Evolutionary conservation across 2,797 vertebrate species (phyloP).

Genomic region (Tachyglossus aculeatus): DNA sequence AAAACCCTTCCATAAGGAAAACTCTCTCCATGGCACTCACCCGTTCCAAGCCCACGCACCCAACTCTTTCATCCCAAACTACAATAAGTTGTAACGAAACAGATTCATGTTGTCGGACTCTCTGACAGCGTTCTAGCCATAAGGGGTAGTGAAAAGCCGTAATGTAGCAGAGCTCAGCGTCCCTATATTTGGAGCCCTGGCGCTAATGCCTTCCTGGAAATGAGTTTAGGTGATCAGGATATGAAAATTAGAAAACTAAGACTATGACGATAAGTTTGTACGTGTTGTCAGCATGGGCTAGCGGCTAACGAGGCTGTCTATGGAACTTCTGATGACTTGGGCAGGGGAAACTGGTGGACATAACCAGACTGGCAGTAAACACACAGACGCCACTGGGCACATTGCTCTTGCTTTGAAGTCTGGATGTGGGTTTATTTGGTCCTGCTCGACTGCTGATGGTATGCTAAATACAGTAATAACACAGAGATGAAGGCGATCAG

Average conservation of each 20-base stretch:
- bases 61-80: too few relatives aligned
- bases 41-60: too few relatives aligned
- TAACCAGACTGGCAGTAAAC: slow-evolving; percentile 64
- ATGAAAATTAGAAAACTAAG: accelerated
- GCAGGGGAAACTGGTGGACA: slow-evolving; percentile 36
- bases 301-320: slow-evolving; percentile 40
- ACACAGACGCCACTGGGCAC: slow-evolving; percentile 78
- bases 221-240: background rate
- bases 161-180: too few relatives aligned
- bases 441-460: slow-evolving; percentile 80
- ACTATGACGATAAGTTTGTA: background rate
- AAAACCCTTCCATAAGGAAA: too few relatives aligned
- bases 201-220: accelerated
- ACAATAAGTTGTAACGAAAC: too few relatives aligned
- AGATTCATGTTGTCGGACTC: too few relatives aligned
- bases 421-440: slow-evolving; percentile 79
- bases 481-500: slow-evolving; percentile 56
- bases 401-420: slow-evolving; percentile 80
- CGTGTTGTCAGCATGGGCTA: background rate
- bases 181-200: too few relatives aligned
- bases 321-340: slow-evolving; percentile 30
- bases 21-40: too few relatives aligned
- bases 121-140: too few relatives aligned
- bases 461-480: slow-evolving; percentile 70
- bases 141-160: too few relatives aligned